Percentiles rank a stretch among this genome's conserved stretches.
phyloP scores from a whole-genome alignment of 2,797 vertebrate species.

The Falco peregrinus region DNA sequence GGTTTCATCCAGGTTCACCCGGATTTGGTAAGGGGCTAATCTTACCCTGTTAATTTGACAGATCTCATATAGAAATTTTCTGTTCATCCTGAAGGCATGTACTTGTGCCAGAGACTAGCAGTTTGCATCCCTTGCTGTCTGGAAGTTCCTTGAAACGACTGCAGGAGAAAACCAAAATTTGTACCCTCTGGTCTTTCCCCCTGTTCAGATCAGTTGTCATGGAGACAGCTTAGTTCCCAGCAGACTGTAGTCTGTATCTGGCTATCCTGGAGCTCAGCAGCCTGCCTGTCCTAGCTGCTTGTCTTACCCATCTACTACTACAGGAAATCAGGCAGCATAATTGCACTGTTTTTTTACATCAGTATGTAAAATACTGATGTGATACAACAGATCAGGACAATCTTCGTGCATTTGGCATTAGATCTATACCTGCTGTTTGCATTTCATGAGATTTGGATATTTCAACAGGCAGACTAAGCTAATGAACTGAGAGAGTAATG shows the following conservation, averaged over 20 bases:
- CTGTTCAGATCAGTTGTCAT: background rate
- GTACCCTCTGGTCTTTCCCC: background rate
- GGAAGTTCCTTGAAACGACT: background rate
- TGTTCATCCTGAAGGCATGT: background rate
- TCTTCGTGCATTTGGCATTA: background rate
- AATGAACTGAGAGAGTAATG: background rate
- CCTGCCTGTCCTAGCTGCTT: background rate
- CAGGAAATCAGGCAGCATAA: background rate
- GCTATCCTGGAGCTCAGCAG: background rate
- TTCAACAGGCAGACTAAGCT: background rate
- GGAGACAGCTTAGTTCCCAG: background rate
- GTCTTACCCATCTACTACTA: background rate
- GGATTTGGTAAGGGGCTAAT: background rate
- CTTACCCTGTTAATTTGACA: background rate
- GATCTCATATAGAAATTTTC: background rate
- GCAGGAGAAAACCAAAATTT: background rate
- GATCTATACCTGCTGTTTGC: background rate
- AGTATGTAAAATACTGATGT: background rate
- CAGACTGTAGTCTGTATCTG: background rate
- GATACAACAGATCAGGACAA: background rate
- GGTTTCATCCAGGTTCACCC: background rate
- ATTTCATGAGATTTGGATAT: background rate
- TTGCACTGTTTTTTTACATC: background rate
- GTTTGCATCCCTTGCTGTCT: background rate
- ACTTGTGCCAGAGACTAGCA: background rate